Evolutionary conservation across 2,113 vertebrate species (phyloP), one percentile per base, ranked within the genome.

Genomic region (Perca flavescens): DNA sequence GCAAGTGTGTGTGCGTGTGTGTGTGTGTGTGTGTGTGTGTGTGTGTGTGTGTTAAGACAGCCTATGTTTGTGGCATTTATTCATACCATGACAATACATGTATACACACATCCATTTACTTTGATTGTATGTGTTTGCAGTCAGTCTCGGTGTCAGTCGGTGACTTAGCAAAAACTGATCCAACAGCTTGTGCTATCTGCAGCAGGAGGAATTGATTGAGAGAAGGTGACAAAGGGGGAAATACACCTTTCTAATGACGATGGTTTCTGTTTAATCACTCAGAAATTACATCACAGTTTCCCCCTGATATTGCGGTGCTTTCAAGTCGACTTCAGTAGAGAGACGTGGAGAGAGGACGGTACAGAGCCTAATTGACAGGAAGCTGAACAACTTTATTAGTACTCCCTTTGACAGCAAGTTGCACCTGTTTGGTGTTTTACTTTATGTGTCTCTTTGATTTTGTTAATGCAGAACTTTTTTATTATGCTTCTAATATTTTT

Each of bases 171-270:
- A 82, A 84, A 76, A 54, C 6, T 17, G 25, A 79, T 75, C 22
- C 40, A 53, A 69, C 10, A 62, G 57, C 57, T 81, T 76, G 66
- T 64, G 73, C 16, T 87, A 66, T 65, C 19, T 46, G 25, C 14
- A 67, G 19, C 36, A 34, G 43, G 52, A 46, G 46, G 36, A 77
- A 73, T 22, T 73, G 49, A 22, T 74, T 69, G 22, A 46, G 28
- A 84, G 50, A 60, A 65, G 21, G 65, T 50, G 34, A 78, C 14
- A 56, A 53, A 63, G 11, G 52, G 65, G 21, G 10, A 66, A 75
- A 56, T 17, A 62, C 60, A 61, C 34, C 16, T n/a, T n/a, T 74
- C 14, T 70, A 69, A 84, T 75, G 60, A 78, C n/a, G 36, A 5
- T 19, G 1, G 74, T 61, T 74, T 73, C 64, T 64, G 47, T 70